These are phyloP conservation scores for Polydrusus tereticollis DNA, from an alignment of 2,888 invertebrate genomes.

Conservation along the genomic window DNA sequence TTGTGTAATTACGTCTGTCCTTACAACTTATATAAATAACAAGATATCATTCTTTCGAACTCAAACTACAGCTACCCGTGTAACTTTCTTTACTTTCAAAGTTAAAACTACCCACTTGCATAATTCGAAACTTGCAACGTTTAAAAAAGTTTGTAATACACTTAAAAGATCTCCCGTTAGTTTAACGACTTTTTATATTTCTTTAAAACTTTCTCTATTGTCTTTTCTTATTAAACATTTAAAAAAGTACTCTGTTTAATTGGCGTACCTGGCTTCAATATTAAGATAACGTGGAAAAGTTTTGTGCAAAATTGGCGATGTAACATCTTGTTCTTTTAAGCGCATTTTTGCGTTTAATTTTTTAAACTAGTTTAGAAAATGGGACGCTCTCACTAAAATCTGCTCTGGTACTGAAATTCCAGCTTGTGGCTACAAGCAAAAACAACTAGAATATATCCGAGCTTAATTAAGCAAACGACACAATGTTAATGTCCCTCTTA, in stretches of 20 bases:
- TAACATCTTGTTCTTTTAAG: neutral
- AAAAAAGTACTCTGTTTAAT: slow-evolving; percentile 28
- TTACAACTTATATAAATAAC: neutral
- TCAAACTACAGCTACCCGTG: neutral
- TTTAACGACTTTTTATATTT: slow-evolving; percentile 29
- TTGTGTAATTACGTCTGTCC: neutral
- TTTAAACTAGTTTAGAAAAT: too few relatives aligned
- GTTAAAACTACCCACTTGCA: slow-evolving; percentile 25
- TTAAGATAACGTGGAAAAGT: slow-evolving; percentile 21
- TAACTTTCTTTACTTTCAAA: neutral
- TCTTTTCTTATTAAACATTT: slow-evolving; percentile 31
- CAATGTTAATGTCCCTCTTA: slow-evolving; percentile 26
- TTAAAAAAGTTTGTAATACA: slow-evolving; percentile 25
- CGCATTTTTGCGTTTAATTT: too few relatives aligned
- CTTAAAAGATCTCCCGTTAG: slow-evolving; percentile 23
- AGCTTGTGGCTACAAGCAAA: neutral
- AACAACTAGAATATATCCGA: neutral
- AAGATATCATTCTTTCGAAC: neutral
- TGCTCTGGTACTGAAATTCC: neutral
- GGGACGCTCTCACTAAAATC: neutral
- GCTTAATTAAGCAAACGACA: slow-evolving; percentile 23
- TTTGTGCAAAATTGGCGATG: neutral
- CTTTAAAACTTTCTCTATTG: slow-evolving; percentile 29
- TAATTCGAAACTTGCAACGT: slow-evolving; percentile 12
- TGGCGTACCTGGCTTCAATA: slow-evolving; percentile 20